Percentiles rank a stretch among this genome's conserved stretches.
phyloP scores from a whole-genome alignment of 2,888 invertebrate genomes.

The Latrodectus hesperus region DNA sequence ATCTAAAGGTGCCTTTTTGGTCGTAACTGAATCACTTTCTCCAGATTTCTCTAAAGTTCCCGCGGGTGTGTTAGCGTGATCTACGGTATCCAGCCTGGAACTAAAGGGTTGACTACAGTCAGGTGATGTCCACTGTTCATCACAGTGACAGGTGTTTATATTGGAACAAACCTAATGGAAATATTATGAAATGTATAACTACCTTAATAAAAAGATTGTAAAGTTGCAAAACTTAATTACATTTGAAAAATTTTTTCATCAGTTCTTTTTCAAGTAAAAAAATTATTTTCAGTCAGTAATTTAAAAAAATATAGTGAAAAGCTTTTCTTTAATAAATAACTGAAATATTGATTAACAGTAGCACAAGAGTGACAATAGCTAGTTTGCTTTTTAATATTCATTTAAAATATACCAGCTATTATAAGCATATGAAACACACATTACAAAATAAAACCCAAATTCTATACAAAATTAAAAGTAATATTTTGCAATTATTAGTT shows the following conservation, averaged over 20 bases:
- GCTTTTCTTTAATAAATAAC: too few species aligned
- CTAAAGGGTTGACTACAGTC: slow-evolving; percentile 88
- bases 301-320: too few species aligned
- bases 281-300: too few species aligned
- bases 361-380: too few species aligned
- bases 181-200: not conserved
- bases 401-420: too few species aligned
- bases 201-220: not conserved
- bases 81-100: slow-evolving; percentile 61
- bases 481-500: too few species aligned
- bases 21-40: slow-evolving; percentile 22
- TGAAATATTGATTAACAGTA: too few species aligned
- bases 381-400: too few species aligned
- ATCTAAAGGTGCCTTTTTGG: slow-evolving; percentile 34
- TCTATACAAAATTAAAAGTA: too few species aligned
- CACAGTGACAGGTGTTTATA: slow-evolving; percentile 92
- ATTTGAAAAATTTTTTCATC: not conserved
- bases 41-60: slow-evolving; percentile 34
- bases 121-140: slow-evolving; percentile 88
- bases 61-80: slow-evolving; percentile 37
- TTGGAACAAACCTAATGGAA: slow-evolving; percentile 84
- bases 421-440: too few species aligned
- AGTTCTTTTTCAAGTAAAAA: too few species aligned
- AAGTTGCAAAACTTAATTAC: not conserved
- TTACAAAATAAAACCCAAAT: too few species aligned